phyloP scores from a whole-genome alignment of 2,888 invertebrate species.

The Tachina grossa region DNA sequence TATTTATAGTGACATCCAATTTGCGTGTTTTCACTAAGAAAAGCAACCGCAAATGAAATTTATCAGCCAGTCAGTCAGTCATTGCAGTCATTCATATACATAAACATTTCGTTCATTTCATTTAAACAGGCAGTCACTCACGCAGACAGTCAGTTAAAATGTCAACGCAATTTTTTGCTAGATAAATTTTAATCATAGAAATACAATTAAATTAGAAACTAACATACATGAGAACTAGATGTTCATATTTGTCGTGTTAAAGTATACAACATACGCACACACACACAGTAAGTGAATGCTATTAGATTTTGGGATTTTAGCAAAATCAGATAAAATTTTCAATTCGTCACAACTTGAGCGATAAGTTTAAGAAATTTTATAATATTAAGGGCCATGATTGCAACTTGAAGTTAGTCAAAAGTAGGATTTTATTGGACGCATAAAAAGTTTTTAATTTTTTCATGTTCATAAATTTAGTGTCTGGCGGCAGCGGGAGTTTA shows the following conservation, averaged over 20 bases:
- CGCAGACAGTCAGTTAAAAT: conserved; percentile 75
- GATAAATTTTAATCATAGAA: conserved; percentile 71
- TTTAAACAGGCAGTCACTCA: conserved; percentile 56
- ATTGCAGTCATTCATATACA: conserved; percentile 25
- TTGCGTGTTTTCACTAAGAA: conserved; percentile 76
- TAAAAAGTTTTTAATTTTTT: too few relatives aligned
- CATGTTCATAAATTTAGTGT: too few relatives aligned
- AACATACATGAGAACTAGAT: conserved; percentile 37
- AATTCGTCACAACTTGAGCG: too few relatives aligned
- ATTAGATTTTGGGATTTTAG: too few relatives aligned
- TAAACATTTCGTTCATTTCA: conserved; percentile 48
- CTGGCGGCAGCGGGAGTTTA: too few relatives aligned
- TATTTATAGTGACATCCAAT: conserved; percentile 79
- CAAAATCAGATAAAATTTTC: neutral
- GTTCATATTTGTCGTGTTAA: conserved; percentile 20
- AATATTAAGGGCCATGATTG: too few relatives aligned
- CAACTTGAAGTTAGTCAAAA: too few relatives aligned
- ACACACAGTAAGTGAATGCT: neutral
- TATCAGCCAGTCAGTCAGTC: conserved; percentile 71
- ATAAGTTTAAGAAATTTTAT: too few relatives aligned
- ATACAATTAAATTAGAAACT: conserved; percentile 44
- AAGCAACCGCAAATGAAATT: conserved; percentile 74
- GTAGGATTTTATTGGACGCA: too few relatives aligned
- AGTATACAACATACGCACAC: conserved; percentile 5
- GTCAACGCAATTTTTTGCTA: conserved; percentile 75